Conservation (phyloP, 1,140 invertebrate species). For the Monomorium pharaonis region DNA sequence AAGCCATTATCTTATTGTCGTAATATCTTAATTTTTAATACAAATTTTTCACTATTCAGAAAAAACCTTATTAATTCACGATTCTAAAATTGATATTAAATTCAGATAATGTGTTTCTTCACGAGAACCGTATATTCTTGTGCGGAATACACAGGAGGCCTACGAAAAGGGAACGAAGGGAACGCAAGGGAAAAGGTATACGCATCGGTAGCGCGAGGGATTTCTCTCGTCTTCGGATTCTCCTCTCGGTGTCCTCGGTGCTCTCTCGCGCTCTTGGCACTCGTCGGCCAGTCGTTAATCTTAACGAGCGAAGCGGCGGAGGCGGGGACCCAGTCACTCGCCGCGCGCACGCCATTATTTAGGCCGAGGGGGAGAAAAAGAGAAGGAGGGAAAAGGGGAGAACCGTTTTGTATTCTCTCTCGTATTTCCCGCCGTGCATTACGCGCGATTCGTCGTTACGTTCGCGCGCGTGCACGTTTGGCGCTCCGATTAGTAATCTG, state of each 20-base stretch:
- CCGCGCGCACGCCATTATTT: conserved; percentile 45
- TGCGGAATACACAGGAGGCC: neutral
- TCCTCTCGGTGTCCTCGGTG: conserved; percentile 13
- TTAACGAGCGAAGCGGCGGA: conserved; percentile 59
- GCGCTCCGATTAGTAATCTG: conserved; percentile 29
- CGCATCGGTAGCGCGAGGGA: neutral
- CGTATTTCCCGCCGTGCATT: neutral
- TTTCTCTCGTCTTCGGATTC: conserved; percentile 39
- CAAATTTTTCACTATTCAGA: neutral
- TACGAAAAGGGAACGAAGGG: neutral
- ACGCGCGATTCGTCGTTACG: neutral
- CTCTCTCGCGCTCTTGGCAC: conserved; percentile 42
- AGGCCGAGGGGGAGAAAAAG: neutral
- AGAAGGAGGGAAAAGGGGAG: neutral
- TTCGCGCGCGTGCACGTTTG: conserved; percentile 24
- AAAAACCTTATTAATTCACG: neutral
- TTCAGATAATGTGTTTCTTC: neutral
- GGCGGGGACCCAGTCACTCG: conserved; percentile 33
- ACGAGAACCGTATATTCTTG: conserved; percentile 12
- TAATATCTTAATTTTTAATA: neutral
- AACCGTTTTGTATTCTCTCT: neutral
- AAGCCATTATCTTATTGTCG: neutral
- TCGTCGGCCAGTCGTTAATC: conserved; percentile 67
- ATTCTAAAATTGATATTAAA: neutral
- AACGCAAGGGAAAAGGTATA: neutral